Conservation (phyloP, 2,797 vertebrate species). For the Philypnodon macrostomus region DNA sequence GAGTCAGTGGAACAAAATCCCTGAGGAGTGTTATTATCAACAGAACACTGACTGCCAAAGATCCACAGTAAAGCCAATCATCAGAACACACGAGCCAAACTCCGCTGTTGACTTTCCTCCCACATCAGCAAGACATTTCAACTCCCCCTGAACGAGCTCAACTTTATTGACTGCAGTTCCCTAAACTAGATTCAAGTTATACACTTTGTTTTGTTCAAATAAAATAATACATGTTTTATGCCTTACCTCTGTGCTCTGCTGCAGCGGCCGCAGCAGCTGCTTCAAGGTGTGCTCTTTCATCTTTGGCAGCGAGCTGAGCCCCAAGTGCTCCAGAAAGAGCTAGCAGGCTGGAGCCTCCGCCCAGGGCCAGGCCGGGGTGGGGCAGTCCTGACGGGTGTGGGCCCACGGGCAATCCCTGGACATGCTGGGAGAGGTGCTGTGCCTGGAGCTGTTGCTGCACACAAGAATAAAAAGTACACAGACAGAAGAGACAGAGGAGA, state of each 20-base stretch:
- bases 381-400: constrained; percentile 85
- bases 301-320: constrained; percentile 85
- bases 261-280: constrained; percentile 56
- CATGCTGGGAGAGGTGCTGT: constrained; percentile 90
- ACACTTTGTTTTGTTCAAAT: constrained; percentile 3
- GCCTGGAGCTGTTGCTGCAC: constrained; percentile 89
- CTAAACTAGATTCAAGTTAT: constrained; percentile 11
- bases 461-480: constrained; percentile 19
- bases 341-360: constrained; percentile 83
- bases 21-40: constrained; percentile 38
- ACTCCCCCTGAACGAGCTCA: constrained; percentile 15
- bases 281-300: constrained; percentile 84
- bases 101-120: constrained; percentile 23
- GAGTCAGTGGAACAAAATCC: constrained; percentile 45
- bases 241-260: constrained; percentile 81
- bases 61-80: constrained; percentile 34
- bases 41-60: constrained; percentile 33
- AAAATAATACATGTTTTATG: constrained; percentile 4
- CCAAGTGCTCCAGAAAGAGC: constrained; percentile 86
- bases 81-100: constrained; percentile 26
- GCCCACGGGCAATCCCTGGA: constrained; percentile 84
- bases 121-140: constrained; percentile 11
- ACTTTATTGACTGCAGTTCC: constrained; percentile 6
- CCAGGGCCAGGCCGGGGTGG: constrained; percentile 77
- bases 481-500: constrained; percentile 22